Evolutionary conservation across 1,140 invertebrate genomes (phyloP).

Genomic region (Callitettix versicolor): DNA sequence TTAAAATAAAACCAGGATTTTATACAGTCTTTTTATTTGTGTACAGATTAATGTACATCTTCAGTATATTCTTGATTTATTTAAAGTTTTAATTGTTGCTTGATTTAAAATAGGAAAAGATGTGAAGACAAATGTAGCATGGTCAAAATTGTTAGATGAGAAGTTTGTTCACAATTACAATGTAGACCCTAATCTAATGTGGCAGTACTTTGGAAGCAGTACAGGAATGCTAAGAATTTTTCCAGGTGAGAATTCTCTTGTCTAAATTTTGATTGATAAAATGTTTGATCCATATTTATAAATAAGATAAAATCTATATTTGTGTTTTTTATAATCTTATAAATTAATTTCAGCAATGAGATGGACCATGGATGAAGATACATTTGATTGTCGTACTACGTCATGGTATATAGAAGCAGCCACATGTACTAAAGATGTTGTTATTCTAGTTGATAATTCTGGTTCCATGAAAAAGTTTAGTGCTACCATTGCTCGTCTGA

Average conservation of each 20-base stretch:
- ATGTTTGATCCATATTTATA: not conserved
- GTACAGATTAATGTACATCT: no score
- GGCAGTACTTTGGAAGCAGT: conserved; percentile 93
- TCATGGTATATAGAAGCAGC: conserved; percentile 96
- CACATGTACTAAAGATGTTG: conserved; percentile 92
- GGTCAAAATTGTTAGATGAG: conserved; percentile 75
- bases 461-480: conserved; percentile 95
- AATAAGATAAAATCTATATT: not conserved
- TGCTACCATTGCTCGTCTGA: conserved; percentile 64
- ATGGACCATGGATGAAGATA: conserved; percentile 44
- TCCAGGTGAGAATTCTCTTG: conserved; percentile 44
- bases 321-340: not conserved
- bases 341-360: conserved; percentile 37
- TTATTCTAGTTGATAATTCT: conserved; percentile 88
- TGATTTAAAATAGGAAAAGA: conserved; percentile 9
- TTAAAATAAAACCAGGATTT: no score
- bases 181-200: conserved; percentile 76
- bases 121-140: conserved; percentile 36
- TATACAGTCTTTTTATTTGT: no score
- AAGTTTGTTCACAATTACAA: conserved; percentile 78
- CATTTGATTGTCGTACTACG: conserved; percentile 75
- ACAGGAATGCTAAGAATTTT: conserved; percentile 85
- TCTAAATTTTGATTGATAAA: not conserved
- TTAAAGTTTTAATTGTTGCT: not conserved
- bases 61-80: no score